Conservation (phyloP, 2,797 vertebrate species). For the Clarias fuscus region DNA sequence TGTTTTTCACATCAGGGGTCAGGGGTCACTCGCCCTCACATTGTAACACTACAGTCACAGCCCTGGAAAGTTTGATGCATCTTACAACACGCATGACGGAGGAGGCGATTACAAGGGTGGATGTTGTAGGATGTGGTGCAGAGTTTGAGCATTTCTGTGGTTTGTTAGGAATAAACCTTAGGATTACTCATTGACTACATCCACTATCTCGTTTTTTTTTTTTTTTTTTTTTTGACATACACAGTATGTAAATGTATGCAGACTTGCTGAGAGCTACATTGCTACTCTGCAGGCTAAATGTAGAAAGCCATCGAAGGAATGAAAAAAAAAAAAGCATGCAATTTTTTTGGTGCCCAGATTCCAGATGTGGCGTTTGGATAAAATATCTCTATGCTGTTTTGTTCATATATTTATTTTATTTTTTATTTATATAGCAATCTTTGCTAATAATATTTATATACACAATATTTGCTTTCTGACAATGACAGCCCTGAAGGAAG, state of each 20-base stretch:
- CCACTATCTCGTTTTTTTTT: not conserved
- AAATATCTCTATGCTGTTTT: not conserved
- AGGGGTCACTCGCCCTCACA: not conserved
- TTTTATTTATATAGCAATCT: too few relatives aligned
- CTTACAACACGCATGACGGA: not conserved
- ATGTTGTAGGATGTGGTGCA: not conserved
- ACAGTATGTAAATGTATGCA: constrained; percentile 4
- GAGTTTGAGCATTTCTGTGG: not conserved
- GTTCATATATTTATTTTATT: too few relatives aligned
- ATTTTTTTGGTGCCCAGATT: not conserved
- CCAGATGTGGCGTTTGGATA: not conserved
- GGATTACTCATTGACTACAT: not conserved
- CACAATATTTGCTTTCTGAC: not conserved
- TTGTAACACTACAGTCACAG: not conserved
- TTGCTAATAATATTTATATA: too few relatives aligned
- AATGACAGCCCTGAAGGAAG: not conserved
- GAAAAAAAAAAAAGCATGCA: not conserved
- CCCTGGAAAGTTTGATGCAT: not conserved
- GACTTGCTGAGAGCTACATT: not conserved
- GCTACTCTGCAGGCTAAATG: not conserved
- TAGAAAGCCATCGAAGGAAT: not conserved
- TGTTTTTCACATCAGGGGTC: constrained; percentile 3
- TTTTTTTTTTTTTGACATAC: not conserved
- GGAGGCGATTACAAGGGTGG: not conserved
- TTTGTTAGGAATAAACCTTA: not conserved